Base-by-base conservation (phyloP, 2,888 invertebrate species). In the Xiphydria camelus region DNA sequence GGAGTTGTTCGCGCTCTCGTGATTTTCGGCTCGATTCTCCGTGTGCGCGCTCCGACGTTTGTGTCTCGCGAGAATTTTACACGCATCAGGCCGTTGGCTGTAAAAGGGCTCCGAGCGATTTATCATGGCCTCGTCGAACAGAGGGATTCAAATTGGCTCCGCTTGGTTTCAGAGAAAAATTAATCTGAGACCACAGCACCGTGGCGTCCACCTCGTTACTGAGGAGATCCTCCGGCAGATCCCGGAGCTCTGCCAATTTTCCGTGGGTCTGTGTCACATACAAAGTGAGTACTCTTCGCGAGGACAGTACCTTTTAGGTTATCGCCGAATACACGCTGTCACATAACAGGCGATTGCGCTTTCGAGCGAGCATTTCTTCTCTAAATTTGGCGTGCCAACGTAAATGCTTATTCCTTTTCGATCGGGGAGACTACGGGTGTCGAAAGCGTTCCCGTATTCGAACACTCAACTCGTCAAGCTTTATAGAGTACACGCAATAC, bases 81-180 rank as follows among this genome's bases (percentile, higher is more conserved):
- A 4, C 29, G 12, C 4, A 14, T 14, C 26, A 14, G 10, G 10
- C 10, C 26, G 14, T 29, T 15, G 15, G 29, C 29, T 29, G 29
- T 29, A 15, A 12, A 10, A n/a, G 22, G 12, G 23, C 4, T 19
- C 15, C 21, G 21, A 7, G 26, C 26, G 38, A n/a, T n/a, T n/a
- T 74, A 85, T 82, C 83, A 89, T 89, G 89, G 89, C 89, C 84
- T 89, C 89, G 79, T 88, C 89, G 80, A 82, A 82, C 73, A 77
- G 79, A 76, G 92, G 91, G 79, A 88, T 94, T 80, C 93, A 93
- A 84, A 90, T 91, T 77, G 94, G 94, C 80, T 91, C 93, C 78
- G 94, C 94, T 80, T 97, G 96, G 96, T 94, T 94, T 84, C 96
- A 97, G 82, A 89, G 91, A 80, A 94, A 94, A 83, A 89, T 97